Evolutionary conservation across 1,140 invertebrate genomes (phyloP).

Genomic region (Caenorhabditis remanei): DNA sequence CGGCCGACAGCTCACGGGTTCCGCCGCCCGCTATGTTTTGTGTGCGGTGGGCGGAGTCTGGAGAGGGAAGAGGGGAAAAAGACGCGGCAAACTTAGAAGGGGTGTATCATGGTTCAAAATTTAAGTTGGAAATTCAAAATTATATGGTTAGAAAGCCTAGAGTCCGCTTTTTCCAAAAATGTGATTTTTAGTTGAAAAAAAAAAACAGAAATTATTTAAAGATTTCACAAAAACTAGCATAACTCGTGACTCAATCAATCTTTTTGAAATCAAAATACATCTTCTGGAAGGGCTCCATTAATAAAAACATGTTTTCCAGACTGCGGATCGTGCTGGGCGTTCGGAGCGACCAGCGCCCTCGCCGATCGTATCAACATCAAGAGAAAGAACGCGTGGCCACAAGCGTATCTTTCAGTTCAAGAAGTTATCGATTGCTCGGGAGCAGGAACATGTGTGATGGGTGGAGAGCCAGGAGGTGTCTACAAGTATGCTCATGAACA

Average conservation of each 20-base stretch:
- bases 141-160: too few species aligned
- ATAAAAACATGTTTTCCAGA: too few species aligned
- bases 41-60: slow-evolving; percentile 8
- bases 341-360: slow-evolving; percentile 78
- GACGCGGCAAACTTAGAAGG: not conserved
- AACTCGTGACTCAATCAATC: too few species aligned
- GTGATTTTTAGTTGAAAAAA: too few species aligned
- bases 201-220: too few species aligned
- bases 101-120: too few species aligned
- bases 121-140: too few species aligned
- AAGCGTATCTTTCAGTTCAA: slow-evolving; percentile 79
- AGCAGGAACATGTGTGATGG: slow-evolving; percentile 78
- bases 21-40: slow-evolving; percentile 25
- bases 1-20: slow-evolving; percentile 29
- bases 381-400: slow-evolving; percentile 79
- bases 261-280: not conserved
- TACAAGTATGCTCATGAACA: slow-evolving; percentile 79
- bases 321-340: slow-evolving; percentile 81
- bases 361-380: slow-evolving; percentile 81
- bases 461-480: slow-evolving; percentile 79
- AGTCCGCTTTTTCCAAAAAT: too few species aligned
- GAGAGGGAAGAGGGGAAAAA: not conserved
- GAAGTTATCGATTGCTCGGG: slow-evolving; percentile 80
- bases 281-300: too few species aligned
- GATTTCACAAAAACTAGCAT: not conserved